Conservation (phyloP, 2,113 vertebrate genomes). For the Anoura caudifer region DNA sequence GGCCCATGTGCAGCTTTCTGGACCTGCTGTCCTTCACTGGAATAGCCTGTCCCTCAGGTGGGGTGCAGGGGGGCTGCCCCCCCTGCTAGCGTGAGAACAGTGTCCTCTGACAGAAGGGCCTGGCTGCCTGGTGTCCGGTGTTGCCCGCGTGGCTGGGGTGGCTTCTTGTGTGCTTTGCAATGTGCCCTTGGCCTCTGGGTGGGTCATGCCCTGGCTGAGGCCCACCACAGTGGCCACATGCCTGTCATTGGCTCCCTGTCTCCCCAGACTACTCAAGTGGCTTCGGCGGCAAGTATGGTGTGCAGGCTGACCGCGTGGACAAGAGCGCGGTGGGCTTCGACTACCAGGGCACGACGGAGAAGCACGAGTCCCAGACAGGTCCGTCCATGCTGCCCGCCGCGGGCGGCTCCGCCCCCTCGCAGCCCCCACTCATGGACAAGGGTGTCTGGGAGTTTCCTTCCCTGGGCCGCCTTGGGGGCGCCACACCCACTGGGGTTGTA, state of each 20-base stretch:
- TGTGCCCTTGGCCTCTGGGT: accelerated
- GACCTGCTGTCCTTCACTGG: accelerated
- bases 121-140: accelerated
- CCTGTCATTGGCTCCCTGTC: not conserved
- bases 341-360: conserved; percentile 95
- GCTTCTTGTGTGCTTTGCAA: accelerated
- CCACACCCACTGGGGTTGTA: accelerated
- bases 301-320: conserved; percentile 96
- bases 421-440: accelerated
- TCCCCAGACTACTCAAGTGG: conserved; percentile 91
- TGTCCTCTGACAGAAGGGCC: accelerated
- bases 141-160: accelerated
- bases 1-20: not conserved
- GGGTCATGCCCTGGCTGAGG: accelerated
- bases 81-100: no score
- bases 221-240: accelerated
- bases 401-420: no score
- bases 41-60: accelerated
- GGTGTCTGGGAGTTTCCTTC: accelerated
- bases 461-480: not conserved
- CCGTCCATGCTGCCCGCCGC: not conserved
- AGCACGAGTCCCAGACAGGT: conserved; percentile 96
- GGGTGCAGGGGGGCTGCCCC: no score
- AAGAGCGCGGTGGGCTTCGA: conserved; percentile 95
- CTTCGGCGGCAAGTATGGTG: conserved; percentile 93